These are phyloP conservation scores for Taurulus bubalis DNA, from an alignment of 2,113 vertebrate species.

Conservation along the genomic window DNA sequence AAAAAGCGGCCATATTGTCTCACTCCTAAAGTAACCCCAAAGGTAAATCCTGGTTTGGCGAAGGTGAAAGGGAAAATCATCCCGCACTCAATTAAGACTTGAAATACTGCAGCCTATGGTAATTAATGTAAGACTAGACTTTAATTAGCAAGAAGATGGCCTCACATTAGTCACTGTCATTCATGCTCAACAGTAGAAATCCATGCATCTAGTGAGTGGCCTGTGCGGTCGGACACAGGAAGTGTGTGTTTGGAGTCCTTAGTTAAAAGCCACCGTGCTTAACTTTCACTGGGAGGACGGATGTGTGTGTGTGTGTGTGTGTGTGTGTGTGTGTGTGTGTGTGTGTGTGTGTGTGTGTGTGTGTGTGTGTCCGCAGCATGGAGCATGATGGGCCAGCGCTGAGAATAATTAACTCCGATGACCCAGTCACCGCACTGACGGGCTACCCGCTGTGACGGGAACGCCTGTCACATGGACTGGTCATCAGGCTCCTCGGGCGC, in stretches of 20 bases:
- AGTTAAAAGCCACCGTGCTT: slow-evolving; percentile 35
- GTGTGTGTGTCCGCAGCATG: slow-evolving; percentile 18
- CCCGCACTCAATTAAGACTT: slow-evolving; percentile 54
- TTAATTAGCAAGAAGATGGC: slow-evolving; percentile 66
- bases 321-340: slow-evolving; percentile 11
- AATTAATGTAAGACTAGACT: slow-evolving; percentile 74
- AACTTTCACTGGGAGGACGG: slow-evolving; percentile 6
- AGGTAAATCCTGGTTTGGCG: slow-evolving; percentile 20
- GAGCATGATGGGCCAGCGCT: slow-evolving; percentile 59
- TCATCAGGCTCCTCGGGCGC: slow-evolving; percentile 57
- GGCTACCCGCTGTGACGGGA: slow-evolving; percentile 68
- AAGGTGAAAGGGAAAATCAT: slow-evolving; percentile 60
- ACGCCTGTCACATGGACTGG: slow-evolving; percentile 71
- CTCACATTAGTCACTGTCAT: slow-evolving; percentile 67
- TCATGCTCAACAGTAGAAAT: slow-evolving; percentile 13
- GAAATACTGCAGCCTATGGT: slow-evolving; percentile 50
- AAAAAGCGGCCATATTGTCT: not conserved
- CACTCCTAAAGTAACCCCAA: slow-evolving; percentile 1
- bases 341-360: slow-evolving; percentile 14
- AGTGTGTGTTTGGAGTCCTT: slow-evolving; percentile 30
- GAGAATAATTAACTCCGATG: slow-evolving; percentile 80
- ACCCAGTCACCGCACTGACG: slow-evolving; percentile 62
- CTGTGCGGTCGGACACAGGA: not conserved
- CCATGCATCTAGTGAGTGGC: not conserved
- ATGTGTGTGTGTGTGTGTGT: slow-evolving; percentile 22